Evolutionary conservation across 2,888 invertebrate genomes (phyloP), one percentile per base, ranked within the genome.

Genomic region (Drymonia ruficornis): DNA sequence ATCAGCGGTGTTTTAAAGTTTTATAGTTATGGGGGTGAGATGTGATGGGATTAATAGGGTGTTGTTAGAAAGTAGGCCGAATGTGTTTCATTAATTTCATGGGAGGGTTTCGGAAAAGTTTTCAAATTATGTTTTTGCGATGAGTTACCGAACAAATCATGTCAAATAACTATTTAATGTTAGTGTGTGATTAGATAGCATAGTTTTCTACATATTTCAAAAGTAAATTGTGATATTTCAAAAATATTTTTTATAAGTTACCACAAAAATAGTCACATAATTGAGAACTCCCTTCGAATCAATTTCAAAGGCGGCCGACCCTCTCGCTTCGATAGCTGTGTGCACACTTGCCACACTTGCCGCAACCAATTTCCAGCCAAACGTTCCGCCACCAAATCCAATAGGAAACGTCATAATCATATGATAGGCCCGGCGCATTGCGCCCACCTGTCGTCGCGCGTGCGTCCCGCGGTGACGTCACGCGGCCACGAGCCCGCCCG

Each of bases 381-480:
- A 70, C 70, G 74, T 74, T 72, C 76, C 77, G 78, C 68, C 75
- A 71, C 74, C 78, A 79, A 81, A 83, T 81, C 85, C 72, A 81
- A 84, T 84, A 83, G 81, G 84, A 89, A 89, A 89, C 80, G 91
- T 90, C 91, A 90, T 87, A 88, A 89, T 89, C 92, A 91, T 86
- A 88, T 91, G 91, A 86, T 89, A 89, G 88, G 86, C 83, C 83
- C 87, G 84, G 89, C 91, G 92, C 92, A 91, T 76, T 91, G 91
- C 90, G 89, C 86, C 88, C 91, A 91, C 92, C 92, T 92, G 91
- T 90, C 91, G 88, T 74, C 89, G 89, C 91, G 92, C 90, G 78
- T 91, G 91, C 92, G 91, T 87, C 87, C 82, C 84, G 79, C 76
- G 69, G 52, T 91, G 91, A 90, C 91, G 91, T 90, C 91, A 91